A percentile compares a stretch with the other conserved stretches of the same genome.
Conservation (phyloP, 1,140 invertebrate genomes). For the Palaemon carinicauda region DNA sequence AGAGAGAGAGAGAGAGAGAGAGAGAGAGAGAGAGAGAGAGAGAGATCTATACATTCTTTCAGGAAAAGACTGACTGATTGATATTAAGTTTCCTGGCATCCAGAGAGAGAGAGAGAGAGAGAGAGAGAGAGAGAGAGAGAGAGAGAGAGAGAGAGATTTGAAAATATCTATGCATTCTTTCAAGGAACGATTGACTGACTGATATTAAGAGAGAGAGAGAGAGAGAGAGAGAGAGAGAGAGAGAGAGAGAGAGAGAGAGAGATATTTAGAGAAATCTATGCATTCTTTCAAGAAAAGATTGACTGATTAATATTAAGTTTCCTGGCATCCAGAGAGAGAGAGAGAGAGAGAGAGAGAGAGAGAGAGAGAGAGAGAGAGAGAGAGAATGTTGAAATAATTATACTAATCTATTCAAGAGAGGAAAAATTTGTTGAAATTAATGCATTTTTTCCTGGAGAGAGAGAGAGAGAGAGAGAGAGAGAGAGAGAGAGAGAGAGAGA, state of each 20-base stretch:
- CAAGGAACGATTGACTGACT: too few species aligned
- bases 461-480: neutral
- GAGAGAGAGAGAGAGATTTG: constrained; percentile 5
- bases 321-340: too few species aligned
- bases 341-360: too few species aligned
- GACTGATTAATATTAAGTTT: too few species aligned
- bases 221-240: neutral
- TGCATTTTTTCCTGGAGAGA: too few species aligned
- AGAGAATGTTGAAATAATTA: too few species aligned
- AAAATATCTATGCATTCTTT: neutral
- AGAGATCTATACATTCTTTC: neutral
- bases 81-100: too few species aligned
- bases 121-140: constrained; percentile 14
- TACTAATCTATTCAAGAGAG: too few species aligned
- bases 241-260: neutral
- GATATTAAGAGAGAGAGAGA: neutral
- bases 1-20: neutral
- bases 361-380: too few species aligned
- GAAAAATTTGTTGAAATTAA: too few species aligned
- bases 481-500: neutral
- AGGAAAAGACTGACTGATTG: too few species aligned
- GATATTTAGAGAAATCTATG: neutral
- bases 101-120: neutral
- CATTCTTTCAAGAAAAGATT: neutral
- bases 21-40: neutral